phyloP scores from a whole-genome alignment of 2,113 vertebrate species.

The Struthio camelus region DNA sequence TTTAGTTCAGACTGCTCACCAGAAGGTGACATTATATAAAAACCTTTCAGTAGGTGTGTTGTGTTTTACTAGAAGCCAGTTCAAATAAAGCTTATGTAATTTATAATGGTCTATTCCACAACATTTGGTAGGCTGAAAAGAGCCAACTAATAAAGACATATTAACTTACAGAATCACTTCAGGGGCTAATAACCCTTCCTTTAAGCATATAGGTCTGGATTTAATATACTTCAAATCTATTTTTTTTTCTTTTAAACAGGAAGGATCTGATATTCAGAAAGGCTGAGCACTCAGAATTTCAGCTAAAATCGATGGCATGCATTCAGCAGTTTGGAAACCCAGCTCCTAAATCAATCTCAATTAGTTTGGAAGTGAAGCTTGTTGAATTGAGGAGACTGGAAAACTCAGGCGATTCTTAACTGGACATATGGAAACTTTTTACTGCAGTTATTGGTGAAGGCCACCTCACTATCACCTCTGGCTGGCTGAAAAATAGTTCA shows the following conservation, averaged over 20 bases:
- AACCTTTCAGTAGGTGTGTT: conserved; percentile 5
- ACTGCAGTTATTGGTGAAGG: neutral
- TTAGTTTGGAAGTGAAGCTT: conserved; percentile 8
- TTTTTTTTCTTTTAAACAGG: conserved; percentile 28
- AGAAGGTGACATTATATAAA: conserved; percentile 34
- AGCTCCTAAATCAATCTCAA: neutral
- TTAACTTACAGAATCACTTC: conserved; percentile 37
- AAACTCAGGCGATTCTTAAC: neutral
- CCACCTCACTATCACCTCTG: neutral
- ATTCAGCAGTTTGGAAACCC: conserved; percentile 28
- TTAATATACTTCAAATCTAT: conserved; percentile 39
- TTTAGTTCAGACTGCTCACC: neutral
- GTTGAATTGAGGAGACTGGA: neutral
- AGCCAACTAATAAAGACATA: conserved; percentile 28
- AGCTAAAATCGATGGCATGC: neutral
- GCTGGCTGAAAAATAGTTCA: neutral
- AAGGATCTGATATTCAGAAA: conserved; percentile 5
- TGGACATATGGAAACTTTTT: conserved; percentile 29
- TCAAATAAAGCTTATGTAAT: conserved; percentile 41
- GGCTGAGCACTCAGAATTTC: neutral
- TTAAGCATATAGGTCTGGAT: conserved; percentile 15
- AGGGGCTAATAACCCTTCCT: conserved; percentile 22
- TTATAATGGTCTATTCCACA: conserved; percentile 16
- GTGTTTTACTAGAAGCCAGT: conserved; percentile 38
- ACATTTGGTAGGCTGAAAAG: conserved; percentile 33